These are phyloP conservation scores for Chydorus sphaericus DNA, from an alignment of 2,888 invertebrate genomes.

Conservation along the genomic window DNA sequence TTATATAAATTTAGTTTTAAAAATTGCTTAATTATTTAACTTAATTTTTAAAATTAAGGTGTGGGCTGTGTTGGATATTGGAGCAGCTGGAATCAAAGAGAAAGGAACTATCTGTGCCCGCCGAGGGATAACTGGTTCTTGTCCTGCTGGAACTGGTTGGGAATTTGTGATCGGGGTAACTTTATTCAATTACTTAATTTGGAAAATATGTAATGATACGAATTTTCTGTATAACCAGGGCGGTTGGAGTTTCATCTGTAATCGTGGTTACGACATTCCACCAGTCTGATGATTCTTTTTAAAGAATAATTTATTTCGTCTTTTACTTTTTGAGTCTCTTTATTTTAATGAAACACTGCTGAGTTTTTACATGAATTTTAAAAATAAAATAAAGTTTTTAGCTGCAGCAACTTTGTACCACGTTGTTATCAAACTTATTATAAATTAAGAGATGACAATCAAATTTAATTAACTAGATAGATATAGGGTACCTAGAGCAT, in stretches of 20 bases:
- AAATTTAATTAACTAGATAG: too few species aligned
- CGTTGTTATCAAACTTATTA: not conserved
- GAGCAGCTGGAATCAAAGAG: not conserved
- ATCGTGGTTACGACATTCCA: not conserved
- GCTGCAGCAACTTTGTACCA: not conserved
- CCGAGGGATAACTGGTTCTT: constrained; percentile 25
- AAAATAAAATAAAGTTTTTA: too few species aligned
- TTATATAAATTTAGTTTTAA: constrained; percentile 4
- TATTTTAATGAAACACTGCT: too few species aligned
- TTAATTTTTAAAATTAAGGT: not conserved
- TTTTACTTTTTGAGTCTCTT: too few species aligned
- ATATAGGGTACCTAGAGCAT: too few species aligned
- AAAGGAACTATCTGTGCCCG: constrained; percentile 3
- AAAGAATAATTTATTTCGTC: too few species aligned
- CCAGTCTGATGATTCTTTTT: too few species aligned
- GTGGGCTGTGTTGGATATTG: constrained; percentile 5
- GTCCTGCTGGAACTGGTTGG: constrained; percentile 82
- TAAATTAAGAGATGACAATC: not conserved
- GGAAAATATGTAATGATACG: too few species aligned
- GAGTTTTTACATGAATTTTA: too few species aligned
- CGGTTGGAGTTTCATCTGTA: not conserved
- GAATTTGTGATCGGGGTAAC: constrained; percentile 22
- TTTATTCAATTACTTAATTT: too few species aligned
- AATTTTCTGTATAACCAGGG: not conserved
- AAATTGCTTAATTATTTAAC: not conserved